phyloP scores from a whole-genome alignment of 2,797 vertebrate species.

The Zalophus californianus region DNA sequence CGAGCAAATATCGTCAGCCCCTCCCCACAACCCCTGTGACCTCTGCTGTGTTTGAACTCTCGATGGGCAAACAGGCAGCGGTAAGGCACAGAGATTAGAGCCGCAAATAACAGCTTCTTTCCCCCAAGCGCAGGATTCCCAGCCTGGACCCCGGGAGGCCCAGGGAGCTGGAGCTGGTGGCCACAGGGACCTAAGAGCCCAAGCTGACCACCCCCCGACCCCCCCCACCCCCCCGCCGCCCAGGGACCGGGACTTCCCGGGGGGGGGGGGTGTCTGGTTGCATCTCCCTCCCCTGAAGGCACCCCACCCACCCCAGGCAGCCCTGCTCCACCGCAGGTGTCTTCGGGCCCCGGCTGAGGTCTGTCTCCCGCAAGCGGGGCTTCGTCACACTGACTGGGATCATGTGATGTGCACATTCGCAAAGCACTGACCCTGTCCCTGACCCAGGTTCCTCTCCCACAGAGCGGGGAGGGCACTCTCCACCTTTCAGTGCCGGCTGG shows the following conservation, averaged over 20 bases:
- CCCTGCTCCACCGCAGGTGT: background rate
- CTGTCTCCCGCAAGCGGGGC: background rate
- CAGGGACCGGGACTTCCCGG: background rate
- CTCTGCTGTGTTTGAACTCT: slow-evolving; percentile 64
- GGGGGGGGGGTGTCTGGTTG: background rate
- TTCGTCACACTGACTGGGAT: background rate
- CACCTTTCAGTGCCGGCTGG: background rate
- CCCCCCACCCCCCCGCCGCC: accelerated
- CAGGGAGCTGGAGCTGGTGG: background rate
- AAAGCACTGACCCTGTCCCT: background rate
- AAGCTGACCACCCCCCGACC: background rate
- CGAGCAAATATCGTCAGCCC: background rate
- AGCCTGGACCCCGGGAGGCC: background rate
- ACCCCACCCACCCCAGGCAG: no score
- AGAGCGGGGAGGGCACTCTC: background rate
- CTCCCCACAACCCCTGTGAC: background rate
- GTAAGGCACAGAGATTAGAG: slow-evolving; percentile 65
- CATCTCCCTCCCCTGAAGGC: background rate
- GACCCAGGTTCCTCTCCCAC: background rate
- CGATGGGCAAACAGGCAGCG: slow-evolving; percentile 56
- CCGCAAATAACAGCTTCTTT: background rate
- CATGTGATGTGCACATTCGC: accelerated
- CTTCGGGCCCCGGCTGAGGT: accelerated
- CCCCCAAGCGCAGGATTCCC: background rate
- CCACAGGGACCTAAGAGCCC: background rate